Conservation (phyloP, 2,888 invertebrate species). For the Camponotus fellah region DNA sequence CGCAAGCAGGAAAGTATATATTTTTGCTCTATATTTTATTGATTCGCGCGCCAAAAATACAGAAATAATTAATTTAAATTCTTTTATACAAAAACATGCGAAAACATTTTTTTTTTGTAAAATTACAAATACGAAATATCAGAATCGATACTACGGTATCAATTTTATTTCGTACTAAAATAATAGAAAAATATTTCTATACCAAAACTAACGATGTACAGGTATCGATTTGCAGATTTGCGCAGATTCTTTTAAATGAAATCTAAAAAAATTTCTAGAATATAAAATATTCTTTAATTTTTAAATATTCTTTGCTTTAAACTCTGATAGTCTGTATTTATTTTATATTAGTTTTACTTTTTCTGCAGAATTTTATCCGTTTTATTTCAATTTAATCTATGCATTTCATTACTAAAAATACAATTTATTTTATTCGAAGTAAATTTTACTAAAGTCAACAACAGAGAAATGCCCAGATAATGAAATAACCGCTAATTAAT, state of each 20-base stretch:
- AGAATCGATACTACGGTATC: background rate
- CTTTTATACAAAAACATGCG: background rate
- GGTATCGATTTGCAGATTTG: background rate
- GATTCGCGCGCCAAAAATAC: background rate
- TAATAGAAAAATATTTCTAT: background rate
- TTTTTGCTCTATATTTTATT: slow-evolving; percentile 7
- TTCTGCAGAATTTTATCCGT: background rate
- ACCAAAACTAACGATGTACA: background rate
- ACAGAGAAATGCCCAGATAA: background rate
- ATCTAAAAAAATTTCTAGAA: background rate
- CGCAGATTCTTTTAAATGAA: background rate
- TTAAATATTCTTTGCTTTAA: background rate
- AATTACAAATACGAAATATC: background rate
- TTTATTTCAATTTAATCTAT: background rate
- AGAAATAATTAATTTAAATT: slow-evolving; percentile 1
- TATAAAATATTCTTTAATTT: background rate
- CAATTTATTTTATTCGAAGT: background rate
- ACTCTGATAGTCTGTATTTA: background rate
- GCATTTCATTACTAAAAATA: background rate
- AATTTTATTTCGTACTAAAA: background rate
- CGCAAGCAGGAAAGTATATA: background rate
- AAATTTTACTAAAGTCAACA: background rate
- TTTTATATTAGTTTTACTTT: background rate
- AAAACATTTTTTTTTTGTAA: background rate
- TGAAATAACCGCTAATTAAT: background rate